Evolutionary conservation across 1,140 invertebrate species (phyloP).

Genomic region (Trypoxylus dichotomus): DNA sequence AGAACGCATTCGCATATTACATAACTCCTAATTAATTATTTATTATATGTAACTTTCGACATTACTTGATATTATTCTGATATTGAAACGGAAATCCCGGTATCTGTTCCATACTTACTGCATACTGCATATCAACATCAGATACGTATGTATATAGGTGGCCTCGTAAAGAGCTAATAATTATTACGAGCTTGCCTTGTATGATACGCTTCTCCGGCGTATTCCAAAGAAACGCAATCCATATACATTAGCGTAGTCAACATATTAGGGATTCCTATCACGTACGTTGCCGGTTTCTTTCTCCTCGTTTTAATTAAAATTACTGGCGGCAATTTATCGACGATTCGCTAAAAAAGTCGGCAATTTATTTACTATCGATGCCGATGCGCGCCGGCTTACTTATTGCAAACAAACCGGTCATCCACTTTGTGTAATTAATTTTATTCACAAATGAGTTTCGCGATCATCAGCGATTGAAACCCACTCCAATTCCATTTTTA

Average conservation of each 20-base stretch:
- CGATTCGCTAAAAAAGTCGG: not conserved
- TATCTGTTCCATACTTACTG: not conserved
- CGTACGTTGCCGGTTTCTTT: not conserved
- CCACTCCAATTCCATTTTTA: not conserved
- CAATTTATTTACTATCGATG: conserved; percentile 5
- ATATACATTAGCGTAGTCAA: not conserved
- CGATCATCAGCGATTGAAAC: not conserved
- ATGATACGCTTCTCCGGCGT: not conserved
- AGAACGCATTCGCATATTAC: not conserved
- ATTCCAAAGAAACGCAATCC: not conserved
- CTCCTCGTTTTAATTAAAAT: not conserved
- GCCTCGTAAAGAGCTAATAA: not conserved
- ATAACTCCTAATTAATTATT: not conserved
- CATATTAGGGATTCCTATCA: not conserved
- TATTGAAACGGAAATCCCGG: not conserved
- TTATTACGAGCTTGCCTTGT: not conserved
- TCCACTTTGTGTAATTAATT: conserved; percentile 4
- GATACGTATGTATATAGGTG: not conserved
- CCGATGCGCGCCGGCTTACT: not conserved
- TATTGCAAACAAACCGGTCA: not conserved
- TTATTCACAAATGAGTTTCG: not conserved
- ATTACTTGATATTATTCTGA: conserved; percentile 2
- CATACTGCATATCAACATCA: not conserved
- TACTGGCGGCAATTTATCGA: not conserved
- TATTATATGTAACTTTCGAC: not conserved